Conservation (phyloP, 2,888 invertebrate genomes). For the Latheticus oryzae region DNA sequence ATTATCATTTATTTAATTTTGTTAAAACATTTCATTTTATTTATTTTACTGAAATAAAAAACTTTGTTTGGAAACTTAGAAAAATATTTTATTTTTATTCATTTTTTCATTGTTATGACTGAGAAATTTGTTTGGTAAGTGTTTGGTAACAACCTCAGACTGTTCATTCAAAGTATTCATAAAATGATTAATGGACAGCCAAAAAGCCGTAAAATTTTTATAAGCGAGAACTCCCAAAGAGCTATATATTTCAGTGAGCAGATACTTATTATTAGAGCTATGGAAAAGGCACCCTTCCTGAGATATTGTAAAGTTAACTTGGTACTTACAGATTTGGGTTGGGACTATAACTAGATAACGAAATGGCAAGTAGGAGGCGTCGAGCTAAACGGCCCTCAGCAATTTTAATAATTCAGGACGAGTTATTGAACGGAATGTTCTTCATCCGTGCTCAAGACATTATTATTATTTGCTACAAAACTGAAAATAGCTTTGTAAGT, state of each 20-base stretch:
- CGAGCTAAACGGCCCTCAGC: slow-evolving; percentile 28
- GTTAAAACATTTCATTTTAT: too few relatives aligned
- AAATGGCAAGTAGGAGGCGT: slow-evolving; percentile 27
- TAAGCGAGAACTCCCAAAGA: slow-evolving; percentile 8
- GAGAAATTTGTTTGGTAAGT: too few relatives aligned
- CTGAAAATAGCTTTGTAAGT: too few relatives aligned
- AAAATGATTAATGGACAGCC: slow-evolving; percentile 21
- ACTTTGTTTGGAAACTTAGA: too few relatives aligned
- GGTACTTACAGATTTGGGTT: slow-evolving; percentile 25
- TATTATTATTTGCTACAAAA: too few relatives aligned
- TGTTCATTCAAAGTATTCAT: too few relatives aligned
- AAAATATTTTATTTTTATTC: too few relatives aligned
- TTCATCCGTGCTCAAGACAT: slow-evolving; percentile 21
- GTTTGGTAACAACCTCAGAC: too few relatives aligned
- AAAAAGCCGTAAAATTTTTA: slow-evolving; percentile 20
- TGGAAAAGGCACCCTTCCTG: slow-evolving; percentile 14
- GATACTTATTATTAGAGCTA: slow-evolving; percentile 26
- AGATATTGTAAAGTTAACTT: slow-evolving; percentile 36
- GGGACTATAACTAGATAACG: slow-evolving; percentile 30
- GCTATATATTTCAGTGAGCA: slow-evolving; percentile 29
- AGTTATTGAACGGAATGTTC: slow-evolving; percentile 43
- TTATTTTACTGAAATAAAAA: too few relatives aligned
- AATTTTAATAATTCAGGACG: slow-evolving; percentile 42
- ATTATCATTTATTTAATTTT: too few relatives aligned
- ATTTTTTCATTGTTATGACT: too few relatives aligned